A percentile compares a stretch with the other conserved stretches of the same genome.
phyloP scores from a whole-genome alignment of 2,113 vertebrate genomes.

The Dasyornis broadbenti region DNA sequence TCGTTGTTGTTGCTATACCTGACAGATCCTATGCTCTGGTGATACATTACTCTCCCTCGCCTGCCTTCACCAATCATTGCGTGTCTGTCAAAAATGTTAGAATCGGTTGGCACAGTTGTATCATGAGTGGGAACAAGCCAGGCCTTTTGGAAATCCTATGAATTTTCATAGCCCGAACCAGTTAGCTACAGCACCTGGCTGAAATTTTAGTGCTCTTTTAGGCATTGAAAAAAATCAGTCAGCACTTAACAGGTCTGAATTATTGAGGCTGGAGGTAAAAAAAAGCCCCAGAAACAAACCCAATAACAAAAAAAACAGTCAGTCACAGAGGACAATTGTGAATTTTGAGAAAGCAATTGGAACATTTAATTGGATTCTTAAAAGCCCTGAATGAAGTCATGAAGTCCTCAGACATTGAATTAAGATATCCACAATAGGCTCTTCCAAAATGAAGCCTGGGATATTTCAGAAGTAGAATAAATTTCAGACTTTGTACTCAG shows the following conservation, averaged over 20 bases:
- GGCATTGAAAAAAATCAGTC: neutral
- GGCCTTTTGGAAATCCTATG: neutral
- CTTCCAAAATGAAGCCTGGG: neutral
- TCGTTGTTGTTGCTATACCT: slow-evolving; percentile 5
- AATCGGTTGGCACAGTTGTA: neutral
- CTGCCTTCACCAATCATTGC: slow-evolving; percentile 19
- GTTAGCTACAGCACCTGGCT: neutral
- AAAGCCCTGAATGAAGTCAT: neutral
- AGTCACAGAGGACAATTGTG: neutral
- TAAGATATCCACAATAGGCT: slow-evolving; percentile 7
- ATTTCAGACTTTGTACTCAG: neutral
- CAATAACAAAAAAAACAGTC: neutral
- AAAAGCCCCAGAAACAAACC: neutral
- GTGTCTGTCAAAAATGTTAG: slow-evolving; percentile 10
- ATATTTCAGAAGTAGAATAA: neutral
- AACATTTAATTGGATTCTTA: slow-evolving; percentile 39
- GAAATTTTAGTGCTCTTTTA: neutral
- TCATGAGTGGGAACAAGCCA: neutral
- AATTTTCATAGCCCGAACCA: neutral
- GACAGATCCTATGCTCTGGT: slow-evolving; percentile 12
- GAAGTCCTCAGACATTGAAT: slow-evolving; percentile 9
- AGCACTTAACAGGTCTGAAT: neutral
- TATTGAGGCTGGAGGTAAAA: neutral
- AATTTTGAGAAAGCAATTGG: slow-evolving; percentile 23
- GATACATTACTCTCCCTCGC: neutral